Evolutionary conservation across 37 sponge, comb jelly and placozoan species (phyloP).

Genomic region (Haliclona indistincta): DNA sequence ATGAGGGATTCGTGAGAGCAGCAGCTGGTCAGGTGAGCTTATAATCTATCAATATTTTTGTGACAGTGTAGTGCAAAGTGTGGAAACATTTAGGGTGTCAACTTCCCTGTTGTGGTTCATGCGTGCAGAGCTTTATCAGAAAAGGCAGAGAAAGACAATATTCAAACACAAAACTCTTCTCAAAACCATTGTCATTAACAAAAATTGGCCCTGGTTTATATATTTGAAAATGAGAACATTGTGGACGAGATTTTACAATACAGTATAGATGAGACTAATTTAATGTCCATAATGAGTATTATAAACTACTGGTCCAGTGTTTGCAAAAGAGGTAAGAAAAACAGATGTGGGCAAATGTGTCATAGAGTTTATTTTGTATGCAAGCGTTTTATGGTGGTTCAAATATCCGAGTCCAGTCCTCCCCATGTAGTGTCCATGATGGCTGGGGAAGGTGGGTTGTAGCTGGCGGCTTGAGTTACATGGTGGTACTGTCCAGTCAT

Average conservation of each 20-base stretch:
- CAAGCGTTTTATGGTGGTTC: no score
- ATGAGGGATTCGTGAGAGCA: slow-evolving; percentile 60
- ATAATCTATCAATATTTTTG: background rate
- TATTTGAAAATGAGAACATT: no score
- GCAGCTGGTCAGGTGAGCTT: slow-evolving; percentile 39
- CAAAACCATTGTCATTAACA: no score
- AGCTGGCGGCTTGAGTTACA: background rate
- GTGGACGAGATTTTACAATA: no score
- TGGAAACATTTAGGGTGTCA: background rate
- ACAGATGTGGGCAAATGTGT: no score
- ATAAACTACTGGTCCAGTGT: no score
- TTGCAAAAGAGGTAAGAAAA: no score
- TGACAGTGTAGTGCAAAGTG: background rate
- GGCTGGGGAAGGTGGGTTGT: slow-evolving; percentile 69
- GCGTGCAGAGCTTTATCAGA: slow-evolving; percentile 4
- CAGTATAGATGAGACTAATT: no score
- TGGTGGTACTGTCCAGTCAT: background rate
- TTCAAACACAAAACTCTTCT: background rate
- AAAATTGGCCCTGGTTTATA: background rate
- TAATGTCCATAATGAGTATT: no score
- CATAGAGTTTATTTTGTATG: no score
- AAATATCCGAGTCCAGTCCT: no score
- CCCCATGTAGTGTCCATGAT: slow-evolving; percentile 64
- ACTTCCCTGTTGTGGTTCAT: background rate
- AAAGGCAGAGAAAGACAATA: background rate